Evolutionary conservation across 2,113 vertebrate species (phyloP), one percentile per base, ranked within the genome.

Genomic region (Hyperopisus bebe): DNA sequence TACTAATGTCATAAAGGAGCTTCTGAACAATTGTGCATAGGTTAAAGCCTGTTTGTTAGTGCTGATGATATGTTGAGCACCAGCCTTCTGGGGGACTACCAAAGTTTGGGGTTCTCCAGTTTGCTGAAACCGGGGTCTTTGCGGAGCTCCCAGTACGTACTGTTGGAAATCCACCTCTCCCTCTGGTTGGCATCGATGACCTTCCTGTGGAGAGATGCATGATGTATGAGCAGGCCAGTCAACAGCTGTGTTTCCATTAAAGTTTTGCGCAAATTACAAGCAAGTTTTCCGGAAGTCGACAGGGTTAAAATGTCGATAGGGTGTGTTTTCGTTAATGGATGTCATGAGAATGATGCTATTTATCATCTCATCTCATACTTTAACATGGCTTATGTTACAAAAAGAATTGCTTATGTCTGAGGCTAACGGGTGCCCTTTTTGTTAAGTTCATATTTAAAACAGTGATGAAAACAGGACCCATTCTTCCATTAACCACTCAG

Each of bases 121-220:
- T 98, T 99, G 94, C 96, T 98, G 96, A 99, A 99, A 91, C 98
- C 98, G 51, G 98, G 98, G 94, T 97, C 98, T 93, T 98, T 99
- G 87, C 98, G 97, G 31, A 99, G 95, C 92, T 99, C 98, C 98
- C 98, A 99, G 94, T 99, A 99, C 44, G 93, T 97, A 93, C 97
- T 98, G 91, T 98, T 99, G 91, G 97, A 97, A 94, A 99, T 96
- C 98, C 98, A 99, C 88, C 96, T 94, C 96, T 99, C 98, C 94
- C 97, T 97, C 94, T 98, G 98, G 95, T 99, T 98, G 91, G 95
- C 93, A 1, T 99, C 98, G 0, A 96, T 94, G 91, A 97, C 96
- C 96, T 99, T 99, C 95, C 98, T 99, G 96, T 21, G 94, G 92
- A 47, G 94, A 90, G 90, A 89, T 3, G 74, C 13, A 35, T 8